Base-by-base conservation (phyloP, 1,140 invertebrate genomes). In the Lepidostoma basale region DNA sequence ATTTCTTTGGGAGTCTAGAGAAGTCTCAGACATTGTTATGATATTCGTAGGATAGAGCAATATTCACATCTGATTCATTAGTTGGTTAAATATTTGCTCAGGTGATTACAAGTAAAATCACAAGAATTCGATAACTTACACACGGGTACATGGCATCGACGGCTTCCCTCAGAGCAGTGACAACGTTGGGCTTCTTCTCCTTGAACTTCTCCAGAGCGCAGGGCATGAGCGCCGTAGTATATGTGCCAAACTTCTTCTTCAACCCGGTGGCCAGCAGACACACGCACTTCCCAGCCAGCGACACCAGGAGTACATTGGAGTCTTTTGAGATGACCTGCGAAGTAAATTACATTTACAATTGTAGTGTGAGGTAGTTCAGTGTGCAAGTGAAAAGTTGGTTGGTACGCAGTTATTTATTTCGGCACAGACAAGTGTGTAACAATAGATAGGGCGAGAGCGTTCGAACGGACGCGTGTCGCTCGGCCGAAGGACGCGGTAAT, bases 131-230 rank as follows among this genome's bases (percentile, higher is more conserved):
- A 68, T 45, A 36, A 86, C 86, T 88, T 79, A 94, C 91, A 66
- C 89, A 88, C 9, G 86, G 81, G 81, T 90, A 98, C 67, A 95
- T 88, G 6, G 94, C 93, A 84, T 99, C 97, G 28, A 94, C 91
- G n/a, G 94, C 93, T 72, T 98, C 96, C 33, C 93, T 82, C 14
- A 99, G 81, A 1, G 91, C 89, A 28, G 85, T 76, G 0, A 98
- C 94, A 47, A 98, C 96, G 78, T 89, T 94, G 33, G 89, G 85
- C 76, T 99, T 99, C 83, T 98, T 99, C 79, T 99, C 98, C 76
- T 97, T 97, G 76, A 99, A 99, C 83, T 98, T 98, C 74, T 98
- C 96, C 6, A 99, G 78, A 20, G 97, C 85, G 0, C 89, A 87
- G 1, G 92, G 86, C 6, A 98, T 83, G 75, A 92, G 92, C 25